Evolutionary conservation across 2,888 invertebrate species (phyloP), one percentile per base, ranked within the genome.

Genomic region (Sipha maydis): DNA sequence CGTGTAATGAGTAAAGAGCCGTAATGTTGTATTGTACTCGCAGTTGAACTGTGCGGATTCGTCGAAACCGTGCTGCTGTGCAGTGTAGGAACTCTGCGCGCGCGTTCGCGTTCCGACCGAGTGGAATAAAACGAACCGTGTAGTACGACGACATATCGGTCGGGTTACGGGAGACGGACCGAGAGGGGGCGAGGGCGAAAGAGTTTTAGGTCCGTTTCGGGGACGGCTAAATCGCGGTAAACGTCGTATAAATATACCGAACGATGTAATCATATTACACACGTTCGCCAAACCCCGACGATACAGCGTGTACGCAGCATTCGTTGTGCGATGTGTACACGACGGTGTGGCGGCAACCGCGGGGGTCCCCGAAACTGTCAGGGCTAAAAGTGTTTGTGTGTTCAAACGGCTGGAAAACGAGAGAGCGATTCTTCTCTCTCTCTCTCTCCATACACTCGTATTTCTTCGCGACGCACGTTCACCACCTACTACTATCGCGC

Each of bases 341-440:
- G 77, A 78, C 38, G 9, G 84, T 41, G 28, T 61, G 48, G 56
- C n/a, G 83, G 31, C 31, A n/a, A 67, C 77, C 48, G 48, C n/a
- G 85, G 85, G 85, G 76, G 69, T 61, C n/a, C 77, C 61, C 14
- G 67, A 86, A 88, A 61, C 61, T 67, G 82, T 82, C 61, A 48
- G 28, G 34, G 86, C 82, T 88, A 88, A 88, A 76, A 88, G 88
- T 88, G 75, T 88, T 88, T 88, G 88, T 75, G 75, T 82, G 88
- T 88, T 88, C 88, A 88, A 88, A 88, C 80, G 61, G 28, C 82
- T n/a, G 88, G 82, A 82, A 88, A 88, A 88, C 75, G 80, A 75
- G 73, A 61, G 73, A 41, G 73, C 71, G 17, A 79, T 56, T 5
- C 31, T 25, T 61, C n/a, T 61, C 34, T 83, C 34, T n/a, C 21